These are phyloP conservation scores for Acanthoscelides obtectus DNA, from an alignment of 2,888 invertebrate species.

Conservation along the genomic window DNA sequence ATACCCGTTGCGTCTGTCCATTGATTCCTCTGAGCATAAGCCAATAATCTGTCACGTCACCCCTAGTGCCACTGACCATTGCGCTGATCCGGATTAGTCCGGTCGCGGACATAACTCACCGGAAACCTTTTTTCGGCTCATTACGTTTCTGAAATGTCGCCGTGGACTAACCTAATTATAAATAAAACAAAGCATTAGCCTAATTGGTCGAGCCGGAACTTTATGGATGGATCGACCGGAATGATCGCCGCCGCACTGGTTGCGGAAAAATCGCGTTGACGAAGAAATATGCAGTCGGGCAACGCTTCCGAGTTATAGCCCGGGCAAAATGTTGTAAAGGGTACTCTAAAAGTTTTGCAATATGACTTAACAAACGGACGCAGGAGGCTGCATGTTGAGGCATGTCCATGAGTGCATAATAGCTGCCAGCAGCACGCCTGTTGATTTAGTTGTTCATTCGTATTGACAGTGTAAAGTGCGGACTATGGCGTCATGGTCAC, in stretches of 20 bases:
- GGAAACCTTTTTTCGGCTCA: slow-evolving; percentile 35
- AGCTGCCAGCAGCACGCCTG: no score
- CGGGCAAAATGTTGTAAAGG: background rate
- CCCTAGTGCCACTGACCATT: background rate
- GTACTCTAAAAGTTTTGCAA: no score
- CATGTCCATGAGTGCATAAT: no score
- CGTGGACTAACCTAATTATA: slow-evolving; percentile 27
- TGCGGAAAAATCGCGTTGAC: background rate
- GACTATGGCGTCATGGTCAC: no score
- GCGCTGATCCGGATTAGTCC: background rate
- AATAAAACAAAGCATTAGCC: slow-evolving; percentile 26
- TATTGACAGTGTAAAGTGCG: no score
- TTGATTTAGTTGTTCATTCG: no score
- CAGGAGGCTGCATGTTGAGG: no score
- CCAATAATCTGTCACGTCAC: background rate
- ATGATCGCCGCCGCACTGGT: background rate
- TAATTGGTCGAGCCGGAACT: slow-evolving; percentile 16
- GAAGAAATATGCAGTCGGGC: background rate
- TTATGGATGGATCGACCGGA: background rate
- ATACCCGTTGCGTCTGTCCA: background rate
- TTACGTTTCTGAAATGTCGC: slow-evolving; percentile 37
- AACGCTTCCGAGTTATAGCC: background rate
- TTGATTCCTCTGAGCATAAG: background rate
- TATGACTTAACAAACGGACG: no score
- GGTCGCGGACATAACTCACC: background rate